Percentiles rank a stretch among this genome's conserved stretches.
phyloP scores from a whole-genome alignment of 2,113 vertebrate species.

The Lophotis ruficrista region DNA sequence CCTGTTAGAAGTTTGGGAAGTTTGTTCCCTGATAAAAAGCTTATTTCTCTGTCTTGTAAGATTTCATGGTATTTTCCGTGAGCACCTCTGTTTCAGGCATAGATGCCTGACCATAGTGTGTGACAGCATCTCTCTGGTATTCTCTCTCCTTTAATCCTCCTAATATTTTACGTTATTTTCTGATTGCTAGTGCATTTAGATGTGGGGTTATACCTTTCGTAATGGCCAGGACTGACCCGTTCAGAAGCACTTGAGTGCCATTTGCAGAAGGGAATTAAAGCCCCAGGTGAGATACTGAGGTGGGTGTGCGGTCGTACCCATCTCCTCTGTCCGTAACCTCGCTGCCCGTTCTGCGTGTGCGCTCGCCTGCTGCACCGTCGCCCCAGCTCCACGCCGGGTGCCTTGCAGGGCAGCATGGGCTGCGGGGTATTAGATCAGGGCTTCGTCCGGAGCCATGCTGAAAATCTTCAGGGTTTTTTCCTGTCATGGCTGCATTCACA shows the following conservation, averaged over 20 bases:
- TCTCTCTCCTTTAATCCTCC: not conserved
- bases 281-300: not conserved
- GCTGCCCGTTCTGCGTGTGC: accelerated
- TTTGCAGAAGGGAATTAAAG: not conserved
- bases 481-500: not conserved
- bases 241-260: not conserved
- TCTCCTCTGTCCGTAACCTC: not conserved
- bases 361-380: accelerated
- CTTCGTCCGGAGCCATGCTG: not conserved
- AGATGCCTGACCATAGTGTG: accelerated
- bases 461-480: not conserved
- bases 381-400: not conserved
- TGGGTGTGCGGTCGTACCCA: not conserved
- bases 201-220: not conserved
- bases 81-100: not conserved
- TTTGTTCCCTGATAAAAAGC: not conserved
- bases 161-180: not conserved
- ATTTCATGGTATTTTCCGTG: not conserved
- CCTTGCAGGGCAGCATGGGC: not conserved
- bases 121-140: not conserved
- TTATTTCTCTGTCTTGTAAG: not conserved
- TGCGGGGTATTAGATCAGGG: not conserved
- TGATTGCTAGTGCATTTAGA: not conserved
- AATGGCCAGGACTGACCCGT: not conserved
- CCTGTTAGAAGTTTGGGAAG: not conserved